Conservation (phyloP, 2,797 vertebrate genomes). For the Nasua narica region DNA sequence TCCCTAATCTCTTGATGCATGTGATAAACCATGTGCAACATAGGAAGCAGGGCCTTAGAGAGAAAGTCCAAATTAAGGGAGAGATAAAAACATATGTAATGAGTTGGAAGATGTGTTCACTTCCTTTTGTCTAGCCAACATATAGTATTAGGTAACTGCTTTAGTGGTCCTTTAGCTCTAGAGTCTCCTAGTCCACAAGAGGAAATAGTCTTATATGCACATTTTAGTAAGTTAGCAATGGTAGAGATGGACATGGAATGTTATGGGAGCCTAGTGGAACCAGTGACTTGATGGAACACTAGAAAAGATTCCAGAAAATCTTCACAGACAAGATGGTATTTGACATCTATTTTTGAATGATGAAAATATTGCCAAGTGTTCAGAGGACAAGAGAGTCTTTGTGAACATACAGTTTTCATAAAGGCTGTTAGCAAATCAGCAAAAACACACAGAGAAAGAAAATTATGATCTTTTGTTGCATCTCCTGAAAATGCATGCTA, state of each 20-base stretch:
- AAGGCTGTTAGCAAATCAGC: not conserved
- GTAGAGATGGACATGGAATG: not conserved
- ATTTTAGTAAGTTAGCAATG: not conserved
- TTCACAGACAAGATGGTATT: not conserved
- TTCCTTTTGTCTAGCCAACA: not conserved
- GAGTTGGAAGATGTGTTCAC: not conserved
- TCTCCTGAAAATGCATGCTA: not conserved
- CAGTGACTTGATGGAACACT: not conserved
- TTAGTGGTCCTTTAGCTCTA: not conserved
- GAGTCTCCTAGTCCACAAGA: not conserved
- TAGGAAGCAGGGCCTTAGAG: not conserved
- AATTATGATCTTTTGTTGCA: not conserved
- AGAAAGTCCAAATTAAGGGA: not conserved
- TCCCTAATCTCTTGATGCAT: slow-evolving; percentile 68
- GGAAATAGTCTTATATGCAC: not conserved
- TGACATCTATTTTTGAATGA: not conserved
- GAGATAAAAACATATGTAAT: not conserved
- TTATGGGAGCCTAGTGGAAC: not conserved
- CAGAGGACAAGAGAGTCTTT: not conserved
- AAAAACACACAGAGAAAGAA: not conserved
- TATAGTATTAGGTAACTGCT: not conserved
- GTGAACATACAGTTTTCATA: not conserved
- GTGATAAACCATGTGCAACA: slow-evolving; percentile 43
- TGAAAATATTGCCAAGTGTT: not conserved
- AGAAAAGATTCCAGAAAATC: not conserved